Base-by-base conservation (phyloP, 1,140 invertebrate genomes). In the Heterodera carotae region DNA sequence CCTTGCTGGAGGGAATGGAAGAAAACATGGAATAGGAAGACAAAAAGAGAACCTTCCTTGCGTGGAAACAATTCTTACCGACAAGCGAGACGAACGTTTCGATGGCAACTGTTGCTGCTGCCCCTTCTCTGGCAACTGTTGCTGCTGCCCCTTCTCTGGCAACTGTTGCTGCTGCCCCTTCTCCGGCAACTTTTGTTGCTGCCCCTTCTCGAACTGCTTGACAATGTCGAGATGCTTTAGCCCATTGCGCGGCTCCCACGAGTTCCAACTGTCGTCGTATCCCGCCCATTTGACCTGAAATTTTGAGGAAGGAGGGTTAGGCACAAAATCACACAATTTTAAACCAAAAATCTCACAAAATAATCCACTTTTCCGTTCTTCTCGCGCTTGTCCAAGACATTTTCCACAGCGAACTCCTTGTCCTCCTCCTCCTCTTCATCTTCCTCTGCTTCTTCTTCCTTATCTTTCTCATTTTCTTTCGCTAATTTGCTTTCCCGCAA, bases 251-350 rank as follows among this genome's bases (percentile, higher is more conserved):
- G 62, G 62, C 33, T 66, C 62, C 62, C 62, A 66, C 22, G 22
- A 15, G 62, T 66, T 66, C 22, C 25, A 27, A 29, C 33, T 22
- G 33, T 27, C 25, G 62, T 34, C 33, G 2, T 66, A 66, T 4
- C 33, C 33, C 62, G 12, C 18, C 62, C 62, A 66, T 22, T 66
- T 66, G 27, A 66, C 18, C 62, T 66, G 25, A 66, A 62, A n/a
- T n/a, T n/a, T n/a, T 43, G 6, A 1, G 39, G 6, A 43, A 43
- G 2, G n/a, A n/a, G n/a, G n/a, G n/a, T n/a, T n/a, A n/a, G n/a
- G n/a, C n/a, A n/a, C n/a, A n/a, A n/a, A n/a, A n/a, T n/a, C n/a
- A n/a, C n/a, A n/a, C n/a, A n/a, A n/a, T n/a, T n/a, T n/a, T n/a
- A n/a, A n/a, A n/a, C n/a, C n/a, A n/a, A n/a, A n/a, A n/a, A n/a